Evolutionary conservation across 30 jellyfish, hydroid and myxozoan genomes (phyloP), one percentile per base, ranked within the genome.

Genomic region (Turritopsis rubra): DNA sequence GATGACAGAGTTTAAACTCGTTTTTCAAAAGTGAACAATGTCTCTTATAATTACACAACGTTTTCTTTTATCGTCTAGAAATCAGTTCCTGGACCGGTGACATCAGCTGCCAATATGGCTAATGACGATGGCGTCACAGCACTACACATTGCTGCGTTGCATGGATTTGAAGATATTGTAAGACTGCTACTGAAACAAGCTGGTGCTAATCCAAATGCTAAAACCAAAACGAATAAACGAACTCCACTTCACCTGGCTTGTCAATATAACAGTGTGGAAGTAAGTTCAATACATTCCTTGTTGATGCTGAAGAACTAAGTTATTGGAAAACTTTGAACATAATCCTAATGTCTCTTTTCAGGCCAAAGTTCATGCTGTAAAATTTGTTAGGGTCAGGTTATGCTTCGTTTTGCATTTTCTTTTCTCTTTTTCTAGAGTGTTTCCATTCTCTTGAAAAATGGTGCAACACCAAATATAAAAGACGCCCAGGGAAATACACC

Each of bases 181-280:
- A 75, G 75, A 0, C 83, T 92, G 87, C 92, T 92, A 81, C 66
- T 92, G 28, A 85, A 66, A 21, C 85, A 75, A 23, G 96, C 96
- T 52, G 89, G 89, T 24, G 98, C 98, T 24, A 74, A 79, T 13
- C 86, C 98, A 3, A 92, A 88, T 68, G 87, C 88, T 65, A 82
- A 87, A 22, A 92, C 96, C 8, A 87, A 81, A 28, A 76, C 80
- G 27, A 79, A 72, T 52, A 70, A 65, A 23, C 91, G 96, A 28
- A 88, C 98, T 9, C 96, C 98, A 25, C 79, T 92, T 79, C 98
- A 92, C 76, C 78, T 92, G 13, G 95, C 98, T 7, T 92, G 96
- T 84, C 98, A 92, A 75, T 92, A 92, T 83, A 92, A 92, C 66
- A 95, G 85, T 66, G 81, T 88, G 7, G 95, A 85, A 88, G 98